phyloP scores from a whole-genome alignment of 2,888 invertebrate species.

The Dasypogon diadema region DNA sequence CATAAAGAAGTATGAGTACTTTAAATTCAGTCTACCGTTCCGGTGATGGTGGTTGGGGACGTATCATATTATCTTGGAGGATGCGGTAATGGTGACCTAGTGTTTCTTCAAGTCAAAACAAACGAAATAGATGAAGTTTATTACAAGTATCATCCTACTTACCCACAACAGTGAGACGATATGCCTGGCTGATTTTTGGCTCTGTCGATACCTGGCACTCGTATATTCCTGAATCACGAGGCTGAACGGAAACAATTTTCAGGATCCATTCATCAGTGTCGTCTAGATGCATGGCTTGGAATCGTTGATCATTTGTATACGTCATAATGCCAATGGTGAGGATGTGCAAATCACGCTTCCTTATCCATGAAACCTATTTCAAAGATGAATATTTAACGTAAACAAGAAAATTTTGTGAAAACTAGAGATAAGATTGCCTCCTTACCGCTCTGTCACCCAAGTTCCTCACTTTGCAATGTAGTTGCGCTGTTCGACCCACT shows the following conservation, averaged over 20 bases:
- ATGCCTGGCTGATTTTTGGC: conserved; percentile 82
- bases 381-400: background rate
- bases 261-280: conserved; percentile 81
- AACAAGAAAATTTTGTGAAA: background rate
- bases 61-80: background rate
- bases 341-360: conserved; percentile 85
- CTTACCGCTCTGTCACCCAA: conserved; percentile 87
- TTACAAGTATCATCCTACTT: conserved; percentile 65
- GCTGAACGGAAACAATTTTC: conserved; percentile 77
- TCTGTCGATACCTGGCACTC: conserved; percentile 85
- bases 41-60: background rate
- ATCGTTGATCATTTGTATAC: conserved; percentile 80
- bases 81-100: background rate
- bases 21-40: conserved; percentile 19
- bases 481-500: conserved; percentile 85
- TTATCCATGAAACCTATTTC: conserved; percentile 85
- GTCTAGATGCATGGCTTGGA: conserved; percentile 78
- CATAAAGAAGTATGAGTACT: conserved; percentile 23
- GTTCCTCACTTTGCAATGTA: conserved; percentile 86
- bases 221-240: conserved; percentile 77
- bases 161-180: conserved; percentile 79
- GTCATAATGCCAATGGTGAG: conserved; percentile 79
- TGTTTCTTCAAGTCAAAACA: background rate
- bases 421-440: background rate
- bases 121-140: background rate